Evolutionary conservation across 1,140 invertebrate species (phyloP).

Genomic region (Hetaerina americana): DNA sequence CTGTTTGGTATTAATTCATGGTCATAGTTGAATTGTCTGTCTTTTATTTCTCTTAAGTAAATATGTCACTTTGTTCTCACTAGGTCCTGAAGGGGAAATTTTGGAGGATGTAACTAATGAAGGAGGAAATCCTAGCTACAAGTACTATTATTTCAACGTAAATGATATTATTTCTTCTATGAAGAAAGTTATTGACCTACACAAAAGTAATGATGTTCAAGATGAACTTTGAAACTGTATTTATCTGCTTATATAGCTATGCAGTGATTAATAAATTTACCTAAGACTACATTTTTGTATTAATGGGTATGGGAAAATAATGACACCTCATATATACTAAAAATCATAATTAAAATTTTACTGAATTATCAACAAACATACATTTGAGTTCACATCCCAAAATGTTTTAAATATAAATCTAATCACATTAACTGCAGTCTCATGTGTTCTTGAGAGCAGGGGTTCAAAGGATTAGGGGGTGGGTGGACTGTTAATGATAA

Average conservation of each 20-base stretch:
- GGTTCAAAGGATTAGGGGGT: not conserved
- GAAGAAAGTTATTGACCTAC: constrained; percentile 22
- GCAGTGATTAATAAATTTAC: not conserved
- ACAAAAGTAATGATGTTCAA: not conserved
- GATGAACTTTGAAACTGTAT: not conserved
- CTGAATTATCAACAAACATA: not conserved
- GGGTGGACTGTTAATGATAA: not conserved
- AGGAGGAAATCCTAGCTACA: constrained; percentile 40
- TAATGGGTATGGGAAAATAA: not conserved
- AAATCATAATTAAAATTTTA: constrained; percentile 1
- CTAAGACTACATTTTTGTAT: not conserved
- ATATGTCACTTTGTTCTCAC: too few species aligned
- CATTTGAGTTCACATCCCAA: not conserved
- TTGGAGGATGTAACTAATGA: constrained; percentile 38
- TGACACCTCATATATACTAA: not conserved
- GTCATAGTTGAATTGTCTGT: too few species aligned
- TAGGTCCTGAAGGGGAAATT: constrained; percentile 34
- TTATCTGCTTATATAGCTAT: not conserved
- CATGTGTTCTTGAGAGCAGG: not conserved
- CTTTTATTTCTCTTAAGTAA: too few species aligned
- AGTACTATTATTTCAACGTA: constrained; percentile 41
- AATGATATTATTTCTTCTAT: constrained; percentile 36
- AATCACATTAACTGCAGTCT: not conserved
- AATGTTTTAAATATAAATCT: constrained; percentile 1
- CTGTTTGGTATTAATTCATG: too few species aligned